Percentiles rank a stretch among this genome's conserved stretches.
These are phyloP conservation scores for Lepidotrigona ventralis DNA, from an alignment of 1,140 invertebrate genomes.

Conservation along the genomic window DNA sequence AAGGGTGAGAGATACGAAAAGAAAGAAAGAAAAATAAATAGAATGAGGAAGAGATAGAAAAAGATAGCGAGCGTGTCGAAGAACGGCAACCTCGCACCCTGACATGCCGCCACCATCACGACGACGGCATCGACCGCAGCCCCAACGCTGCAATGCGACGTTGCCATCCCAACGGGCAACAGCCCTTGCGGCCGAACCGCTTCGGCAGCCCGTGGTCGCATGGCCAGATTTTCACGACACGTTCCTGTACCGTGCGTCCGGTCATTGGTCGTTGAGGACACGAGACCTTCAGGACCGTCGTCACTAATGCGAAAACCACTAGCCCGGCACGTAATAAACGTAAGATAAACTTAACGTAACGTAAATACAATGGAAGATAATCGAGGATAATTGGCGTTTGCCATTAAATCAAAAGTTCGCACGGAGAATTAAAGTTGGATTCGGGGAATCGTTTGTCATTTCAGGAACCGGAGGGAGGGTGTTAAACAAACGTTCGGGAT, in stretches of 20 bases:
- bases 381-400: no score
- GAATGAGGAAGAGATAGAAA: slow-evolving; percentile 12
- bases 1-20: background rate
- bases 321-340: background rate
- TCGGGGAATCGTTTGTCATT: no score
- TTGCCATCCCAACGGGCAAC: slow-evolving; percentile 80
- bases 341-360: background rate
- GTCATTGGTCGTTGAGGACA: slow-evolving; percentile 69
- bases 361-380: no score
- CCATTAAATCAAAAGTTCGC: no score
- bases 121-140: slow-evolving; percentile 79
- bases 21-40: background rate
- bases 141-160: slow-evolving; percentile 80
- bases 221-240: slow-evolving; percentile 58
- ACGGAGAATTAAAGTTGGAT: no score
- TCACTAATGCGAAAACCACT: background rate
- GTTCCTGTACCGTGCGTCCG: slow-evolving; percentile 61
- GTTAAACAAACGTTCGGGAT: no score
- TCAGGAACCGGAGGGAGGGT: no score
- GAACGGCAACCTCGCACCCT: slow-evolving; percentile 64
- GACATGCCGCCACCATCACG: slow-evolving; percentile 58
- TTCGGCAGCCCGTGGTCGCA: slow-evolving; percentile 30
- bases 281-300: slow-evolving; percentile 56
- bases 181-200: slow-evolving; percentile 71
- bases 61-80: slow-evolving; percentile 32